Base-by-base conservation (phyloP, 2,797 vertebrate species). In the Propithecus perrieri region DNA sequence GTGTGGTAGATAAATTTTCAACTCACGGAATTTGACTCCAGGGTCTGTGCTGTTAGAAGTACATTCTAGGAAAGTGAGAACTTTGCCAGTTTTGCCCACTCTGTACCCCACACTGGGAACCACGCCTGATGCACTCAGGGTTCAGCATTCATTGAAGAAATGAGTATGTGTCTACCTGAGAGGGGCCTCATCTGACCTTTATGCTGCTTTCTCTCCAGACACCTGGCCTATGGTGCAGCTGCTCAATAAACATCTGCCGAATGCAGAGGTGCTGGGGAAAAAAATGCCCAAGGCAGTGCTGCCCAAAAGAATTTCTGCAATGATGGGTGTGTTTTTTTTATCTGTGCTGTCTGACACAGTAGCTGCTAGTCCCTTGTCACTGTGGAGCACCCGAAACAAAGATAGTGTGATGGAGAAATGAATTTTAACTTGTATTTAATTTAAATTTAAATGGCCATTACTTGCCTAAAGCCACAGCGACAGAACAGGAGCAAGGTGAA, bases 351-450 rank as follows among this genome's bases (percentile, higher is more conserved):
- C 61, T 46, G 24, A 80, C 8, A 59, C 18, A 81, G 14, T 5
- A 79, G 48, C 17, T 50, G 63, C 9, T 2, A 67, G 48, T 80
- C 63, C 61, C 1, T 22, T 7, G 22, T 57, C 50, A 78, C 69
- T 5, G 50, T 0, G 33, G 48, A 63, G 48, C 46, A 59, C 28
- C n/a, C 74, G 10, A 30, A 1, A 91, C 4, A 20, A 67, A 35
- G 53, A 72, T 38, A 26, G 30, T 28, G 38, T 43, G 46, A 88
- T 9, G 5, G 12, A 86, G 72, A 67, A 75, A 71, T 61, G 15
- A 78, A 81, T 81, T 97, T 92, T 81, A 91, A 90, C 17, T 33
- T 59, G 18, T 12, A 67, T 28, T 61, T 43, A 71, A 67, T 26
- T 55, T 43, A 71, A 87, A 83, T 55, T 72, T 50, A 41, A 83